Percentiles rank a stretch among this genome's conserved stretches.
phyloP scores from a whole-genome alignment of 2,888 invertebrate species.

The Ceratothoa steindachneri region DNA sequence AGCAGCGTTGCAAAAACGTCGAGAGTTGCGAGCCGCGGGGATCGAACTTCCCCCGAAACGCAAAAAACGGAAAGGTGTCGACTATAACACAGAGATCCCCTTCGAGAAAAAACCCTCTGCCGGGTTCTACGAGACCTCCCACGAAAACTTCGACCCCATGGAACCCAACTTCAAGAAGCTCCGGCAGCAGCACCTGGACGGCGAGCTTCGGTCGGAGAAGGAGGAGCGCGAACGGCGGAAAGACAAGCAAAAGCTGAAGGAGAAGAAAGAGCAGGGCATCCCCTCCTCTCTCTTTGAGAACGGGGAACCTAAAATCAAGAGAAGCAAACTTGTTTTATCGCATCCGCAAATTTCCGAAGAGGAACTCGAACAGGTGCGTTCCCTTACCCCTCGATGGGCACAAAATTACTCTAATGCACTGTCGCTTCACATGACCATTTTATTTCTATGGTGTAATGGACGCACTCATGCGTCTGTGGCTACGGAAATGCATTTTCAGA shows the following conservation, averaged over 20 bases:
- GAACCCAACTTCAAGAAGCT: conserved; percentile 85
- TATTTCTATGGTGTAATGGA: too few species aligned
- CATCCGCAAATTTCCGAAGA: conserved; percentile 94
- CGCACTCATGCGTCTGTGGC: too few species aligned
- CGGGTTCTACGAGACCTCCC: conserved; percentile 92
- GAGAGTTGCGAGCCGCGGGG: conserved; percentile 94
- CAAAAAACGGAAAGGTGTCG: conserved; percentile 73
- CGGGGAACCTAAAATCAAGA: conserved; percentile 77
- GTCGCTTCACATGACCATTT: too few species aligned
- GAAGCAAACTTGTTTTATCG: conserved; percentile 92
- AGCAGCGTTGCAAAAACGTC: conserved; percentile 93
- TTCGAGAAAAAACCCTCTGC: conserved; percentile 90
- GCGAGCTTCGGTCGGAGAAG: conserved; percentile 80
- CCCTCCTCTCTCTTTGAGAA: conserved; percentile 62
- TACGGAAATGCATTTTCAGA: too few species aligned
- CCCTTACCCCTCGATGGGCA: neutral
- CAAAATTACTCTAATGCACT: too few species aligned
- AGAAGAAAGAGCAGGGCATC: conserved; percentile 92
- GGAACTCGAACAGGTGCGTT: conserved; percentile 68
- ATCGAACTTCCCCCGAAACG: conserved; percentile 60
- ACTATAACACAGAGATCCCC: conserved; percentile 95
- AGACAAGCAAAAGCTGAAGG: conserved; percentile 91
- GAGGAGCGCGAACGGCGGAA: conserved; percentile 91
- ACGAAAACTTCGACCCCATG: conserved; percentile 71
- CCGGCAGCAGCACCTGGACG: conserved; percentile 87